These are phyloP conservation scores for Distichodus sexfasciatus DNA, from an alignment of 2,797 vertebrate species.

Conservation along the genomic window DNA sequence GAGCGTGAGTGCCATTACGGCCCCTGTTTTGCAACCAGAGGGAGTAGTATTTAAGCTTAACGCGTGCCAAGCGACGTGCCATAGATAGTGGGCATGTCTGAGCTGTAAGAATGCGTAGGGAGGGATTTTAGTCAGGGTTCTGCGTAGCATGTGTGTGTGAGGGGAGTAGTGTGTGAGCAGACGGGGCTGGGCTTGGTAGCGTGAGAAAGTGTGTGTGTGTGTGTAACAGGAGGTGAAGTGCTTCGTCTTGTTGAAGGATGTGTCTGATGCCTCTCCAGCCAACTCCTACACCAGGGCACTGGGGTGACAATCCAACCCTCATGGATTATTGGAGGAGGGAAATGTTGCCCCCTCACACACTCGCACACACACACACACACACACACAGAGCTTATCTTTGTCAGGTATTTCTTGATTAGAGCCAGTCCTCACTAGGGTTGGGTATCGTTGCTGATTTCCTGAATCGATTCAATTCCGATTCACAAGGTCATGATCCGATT, in stretches of 20 bases:
- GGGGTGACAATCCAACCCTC: slow-evolving; percentile 27
- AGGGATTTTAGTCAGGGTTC: background rate
- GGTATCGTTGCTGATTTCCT: too few species aligned
- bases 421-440: too few species aligned
- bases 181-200: slow-evolving; percentile 4
- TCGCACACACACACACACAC: slow-evolving; percentile 10
- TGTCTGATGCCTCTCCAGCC: slow-evolving; percentile 16
- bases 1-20: too few species aligned
- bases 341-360: slow-evolving; percentile 13
- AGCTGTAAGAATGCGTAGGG: background rate
- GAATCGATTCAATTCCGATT: too few species aligned
- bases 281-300: slow-evolving; percentile 27
- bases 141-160: slow-evolving; percentile 30
- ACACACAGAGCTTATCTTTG: slow-evolving; percentile 1
- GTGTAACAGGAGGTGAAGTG: slow-evolving; percentile 1
- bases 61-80: slow-evolving; percentile 29
- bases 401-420: too few species aligned
- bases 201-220: background rate
- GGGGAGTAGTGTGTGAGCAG: slow-evolving; percentile 20
- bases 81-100: slow-evolving; percentile 33
- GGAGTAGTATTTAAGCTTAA: background rate
- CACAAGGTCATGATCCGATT: too few species aligned
- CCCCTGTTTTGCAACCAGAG: background rate
- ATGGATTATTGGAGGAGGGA: slow-evolving; percentile 25
- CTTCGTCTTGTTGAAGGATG: slow-evolving; percentile 26